Evolutionary conservation across 2,888 invertebrate species (phyloP).

Genomic region (Ophioninae sp.): DNA sequence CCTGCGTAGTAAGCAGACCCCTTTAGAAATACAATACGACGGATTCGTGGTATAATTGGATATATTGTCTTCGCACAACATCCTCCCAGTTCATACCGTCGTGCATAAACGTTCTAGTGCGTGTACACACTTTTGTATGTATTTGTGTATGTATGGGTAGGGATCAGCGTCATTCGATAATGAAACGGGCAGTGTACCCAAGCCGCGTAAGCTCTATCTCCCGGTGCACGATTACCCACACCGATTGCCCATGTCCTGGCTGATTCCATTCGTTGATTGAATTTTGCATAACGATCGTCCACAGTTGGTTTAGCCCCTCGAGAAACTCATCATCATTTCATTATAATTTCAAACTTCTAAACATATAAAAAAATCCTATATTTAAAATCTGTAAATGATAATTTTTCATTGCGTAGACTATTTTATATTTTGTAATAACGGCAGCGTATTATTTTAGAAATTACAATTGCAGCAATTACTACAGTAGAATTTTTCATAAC

Average conservation of each 20-base stretch:
- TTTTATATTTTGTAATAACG: no score
- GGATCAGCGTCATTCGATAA: slow-evolving; percentile 32
- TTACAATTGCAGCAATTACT: no score
- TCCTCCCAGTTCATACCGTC: slow-evolving; percentile 1
- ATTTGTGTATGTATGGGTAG: background rate
- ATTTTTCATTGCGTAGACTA: no score
- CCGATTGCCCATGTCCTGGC: slow-evolving; percentile 27
- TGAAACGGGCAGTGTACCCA: slow-evolving; percentile 25
- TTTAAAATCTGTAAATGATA: no score
- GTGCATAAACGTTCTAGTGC: slow-evolving; percentile 12
- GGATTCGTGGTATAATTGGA: slow-evolving; percentile 1
- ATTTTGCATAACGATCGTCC: slow-evolving; percentile 11
- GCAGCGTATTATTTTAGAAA: no score
- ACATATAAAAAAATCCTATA: no score
- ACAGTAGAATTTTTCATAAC: no score
- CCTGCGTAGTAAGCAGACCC: background rate
- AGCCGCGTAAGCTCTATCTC: slow-evolving; percentile 7
- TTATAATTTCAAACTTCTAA: background rate
- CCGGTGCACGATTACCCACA: slow-evolving; percentile 31
- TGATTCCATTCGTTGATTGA: slow-evolving; percentile 38
- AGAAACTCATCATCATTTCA: background rate
- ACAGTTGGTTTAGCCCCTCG: background rate
- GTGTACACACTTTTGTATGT: background rate
- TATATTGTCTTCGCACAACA: slow-evolving; percentile 4
- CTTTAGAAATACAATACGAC: background rate